Evolutionary conservation across 2,113 vertebrate genomes (phyloP), one percentile per base, ranked within the genome.

Genomic region (Dendropsophus ebraccatus): DNA sequence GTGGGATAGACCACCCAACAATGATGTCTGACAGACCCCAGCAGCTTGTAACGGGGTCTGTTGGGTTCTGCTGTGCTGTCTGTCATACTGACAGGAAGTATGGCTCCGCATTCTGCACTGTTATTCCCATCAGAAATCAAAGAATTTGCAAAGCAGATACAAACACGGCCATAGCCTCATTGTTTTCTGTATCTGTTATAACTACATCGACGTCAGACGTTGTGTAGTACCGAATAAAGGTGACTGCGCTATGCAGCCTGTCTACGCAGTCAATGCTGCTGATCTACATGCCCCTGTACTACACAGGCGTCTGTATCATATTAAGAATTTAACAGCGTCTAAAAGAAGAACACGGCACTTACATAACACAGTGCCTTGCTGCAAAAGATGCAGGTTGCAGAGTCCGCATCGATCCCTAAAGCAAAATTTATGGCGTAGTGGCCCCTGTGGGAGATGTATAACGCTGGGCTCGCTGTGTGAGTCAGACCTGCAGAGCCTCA

Each of bases 401-500:
- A 54, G 32, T 80, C 41, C 25, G 30, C 72, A 86, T 86, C 25
- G 84, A 86, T 81, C 76, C 25, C 23, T 79, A 56, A 80, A 80
- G 77, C 56, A 79, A 32, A 80, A 58, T 80, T 73, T 78, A 80
- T 58, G 50, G 52, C 35, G 47, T 73, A 70, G 14, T 12, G 16
- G 76, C n/a, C 50, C 76, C 84, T 72, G 17, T 58, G 84, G 65
- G 84, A 86, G 47, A 56, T 17, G 49, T 41, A 79, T 0, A 79
- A 70, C 75, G 25, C 67, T 23, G 13, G n/a, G 65, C 65, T 80
- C 32, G 17, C 49, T 70, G 35, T 72, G 67, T 80, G 84, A 86
- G 50, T 86, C 60, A 85, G 76, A 86, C 77, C 62, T 56, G 50
- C 62, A 72, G 30, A 86, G 76, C 84, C 76, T 81, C 76, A 58